A percentile compares a stretch with the other conserved stretches of the same genome.
phyloP scores from a whole-genome alignment of 2,797 vertebrate genomes.

The Fratercula arctica region DNA sequence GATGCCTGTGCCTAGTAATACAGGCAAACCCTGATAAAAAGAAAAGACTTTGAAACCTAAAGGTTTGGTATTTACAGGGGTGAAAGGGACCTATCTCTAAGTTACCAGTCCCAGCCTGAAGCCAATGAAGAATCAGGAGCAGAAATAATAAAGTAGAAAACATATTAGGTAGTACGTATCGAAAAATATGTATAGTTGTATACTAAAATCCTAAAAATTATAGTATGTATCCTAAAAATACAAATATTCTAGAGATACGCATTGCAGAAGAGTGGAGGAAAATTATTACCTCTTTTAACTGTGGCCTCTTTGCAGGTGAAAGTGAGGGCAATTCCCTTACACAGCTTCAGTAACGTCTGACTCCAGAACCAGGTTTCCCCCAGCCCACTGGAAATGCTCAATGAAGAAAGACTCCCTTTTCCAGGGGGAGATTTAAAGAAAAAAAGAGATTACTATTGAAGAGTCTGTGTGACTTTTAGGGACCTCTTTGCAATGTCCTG shows the following conservation, averaged over 20 bases:
- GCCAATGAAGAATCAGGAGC: background rate
- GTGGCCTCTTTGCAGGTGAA: background rate
- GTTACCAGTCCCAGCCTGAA: background rate
- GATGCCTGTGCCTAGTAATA: background rate
- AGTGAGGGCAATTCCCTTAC: background rate
- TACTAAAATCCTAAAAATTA: background rate
- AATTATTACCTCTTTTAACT: background rate
- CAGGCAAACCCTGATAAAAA: background rate
- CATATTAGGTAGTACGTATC: background rate
- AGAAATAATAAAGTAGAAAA: background rate
- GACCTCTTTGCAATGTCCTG: background rate
- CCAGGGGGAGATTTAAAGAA: background rate
- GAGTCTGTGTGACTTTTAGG: background rate
- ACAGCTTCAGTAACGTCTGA: background rate
- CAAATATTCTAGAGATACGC: background rate
- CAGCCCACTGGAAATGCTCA: background rate
- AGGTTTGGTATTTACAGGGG: background rate
- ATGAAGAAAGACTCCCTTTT: background rate
- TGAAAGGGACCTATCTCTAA: background rate
- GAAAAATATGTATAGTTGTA: background rate
- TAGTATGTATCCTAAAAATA: background rate
- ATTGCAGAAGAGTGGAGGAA: background rate
- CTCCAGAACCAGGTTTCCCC: background rate
- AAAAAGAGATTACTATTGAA: background rate
- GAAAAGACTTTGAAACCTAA: background rate